Conservation (phyloP, 2,113 vertebrate species). For the Mirounga angustirostris region DNA sequence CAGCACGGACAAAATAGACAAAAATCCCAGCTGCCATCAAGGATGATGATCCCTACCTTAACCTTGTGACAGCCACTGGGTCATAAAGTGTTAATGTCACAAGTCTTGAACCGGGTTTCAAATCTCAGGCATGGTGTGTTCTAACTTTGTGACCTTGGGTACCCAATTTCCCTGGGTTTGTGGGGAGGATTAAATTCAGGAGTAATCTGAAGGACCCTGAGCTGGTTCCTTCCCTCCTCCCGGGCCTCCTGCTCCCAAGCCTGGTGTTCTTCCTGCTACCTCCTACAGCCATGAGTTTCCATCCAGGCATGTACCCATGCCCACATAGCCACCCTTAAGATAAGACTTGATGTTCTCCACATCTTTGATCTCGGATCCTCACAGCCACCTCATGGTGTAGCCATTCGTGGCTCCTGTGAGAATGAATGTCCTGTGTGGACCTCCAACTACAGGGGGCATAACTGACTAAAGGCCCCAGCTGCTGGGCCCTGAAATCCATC, state of each 20-base stretch:
- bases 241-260: neutral
- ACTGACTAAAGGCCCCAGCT: neutral
- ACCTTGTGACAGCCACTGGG: neutral
- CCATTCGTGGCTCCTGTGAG: neutral
- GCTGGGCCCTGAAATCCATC: neutral
- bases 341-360: neutral
- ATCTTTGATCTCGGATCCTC: neutral
- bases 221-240: neutral
- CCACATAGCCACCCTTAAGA: neutral
- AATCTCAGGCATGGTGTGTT: neutral
- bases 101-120: neutral
- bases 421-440: neutral
- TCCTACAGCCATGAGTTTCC: neutral
- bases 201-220: neutral
- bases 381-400: neutral
- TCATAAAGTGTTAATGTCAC: neutral
- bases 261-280: neutral
- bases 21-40: neutral
- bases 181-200: neutral
- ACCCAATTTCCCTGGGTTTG: neutral
- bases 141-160: neutral
- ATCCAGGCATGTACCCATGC: rapidly evolving
- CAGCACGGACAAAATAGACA: neutral
- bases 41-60: neutral
- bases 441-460: neutral